Evolutionary conservation across 2,113 vertebrate species (phyloP).

Genomic region (Melospiza georgiana): DNA sequence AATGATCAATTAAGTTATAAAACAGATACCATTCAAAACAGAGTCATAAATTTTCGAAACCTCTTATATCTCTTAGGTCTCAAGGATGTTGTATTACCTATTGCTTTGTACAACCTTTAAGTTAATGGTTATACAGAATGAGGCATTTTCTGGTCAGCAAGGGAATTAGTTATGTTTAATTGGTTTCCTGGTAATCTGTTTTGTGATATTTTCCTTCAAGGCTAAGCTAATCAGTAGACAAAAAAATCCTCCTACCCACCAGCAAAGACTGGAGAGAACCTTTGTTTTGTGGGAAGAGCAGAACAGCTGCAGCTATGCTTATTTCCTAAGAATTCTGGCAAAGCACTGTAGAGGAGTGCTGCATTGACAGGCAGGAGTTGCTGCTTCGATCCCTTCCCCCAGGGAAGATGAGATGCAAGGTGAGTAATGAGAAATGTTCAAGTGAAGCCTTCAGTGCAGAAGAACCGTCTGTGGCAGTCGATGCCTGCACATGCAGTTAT

Average conservation of each 20-base stretch:
- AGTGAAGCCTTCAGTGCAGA: not conserved
- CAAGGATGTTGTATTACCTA: not conserved
- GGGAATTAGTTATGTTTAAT: slow-evolving; percentile 29
- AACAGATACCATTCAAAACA: not conserved
- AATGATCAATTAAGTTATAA: not conserved
- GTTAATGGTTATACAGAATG: slow-evolving; percentile 45
- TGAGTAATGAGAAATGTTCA: not conserved
- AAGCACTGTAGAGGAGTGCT: not conserved
- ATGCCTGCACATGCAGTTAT: not conserved
- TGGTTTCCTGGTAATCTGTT: not conserved
- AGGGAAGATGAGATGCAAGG: not conserved
- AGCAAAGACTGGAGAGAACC: not conserved
- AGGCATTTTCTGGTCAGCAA: not conserved
- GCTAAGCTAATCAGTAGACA: not conserved
- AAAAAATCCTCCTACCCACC: not conserved
- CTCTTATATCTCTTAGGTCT: not conserved
- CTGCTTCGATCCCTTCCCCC: not conserved
- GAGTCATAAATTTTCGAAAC: not conserved
- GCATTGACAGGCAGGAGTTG: not conserved
- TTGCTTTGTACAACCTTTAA: not conserved
- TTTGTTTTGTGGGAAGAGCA: not conserved
- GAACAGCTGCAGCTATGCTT: not conserved
- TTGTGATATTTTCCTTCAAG: slow-evolving; percentile 4
- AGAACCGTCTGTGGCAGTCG: not conserved
- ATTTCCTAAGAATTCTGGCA: not conserved